Conservation (phyloP, 2,888 invertebrate genomes). For the Pseudococcus longispinus region DNA sequence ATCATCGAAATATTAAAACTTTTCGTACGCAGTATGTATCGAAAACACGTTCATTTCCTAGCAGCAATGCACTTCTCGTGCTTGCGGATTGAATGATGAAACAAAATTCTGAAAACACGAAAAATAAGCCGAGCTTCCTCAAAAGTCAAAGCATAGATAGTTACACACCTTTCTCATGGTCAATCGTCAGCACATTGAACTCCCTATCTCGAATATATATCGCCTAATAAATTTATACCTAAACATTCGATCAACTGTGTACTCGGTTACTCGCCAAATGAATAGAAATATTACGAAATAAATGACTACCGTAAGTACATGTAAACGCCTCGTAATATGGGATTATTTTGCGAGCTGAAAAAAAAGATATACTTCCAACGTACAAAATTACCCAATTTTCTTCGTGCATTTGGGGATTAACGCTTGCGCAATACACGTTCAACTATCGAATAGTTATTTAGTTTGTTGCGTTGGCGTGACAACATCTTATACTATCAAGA, state of each 20-base stretch:
- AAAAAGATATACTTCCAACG: not conserved
- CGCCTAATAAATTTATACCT: too few species aligned
- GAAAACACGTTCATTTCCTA: not conserved
- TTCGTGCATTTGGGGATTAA: not conserved
- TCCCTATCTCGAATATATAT: too few species aligned
- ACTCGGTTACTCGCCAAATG: too few species aligned
- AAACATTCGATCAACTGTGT: too few species aligned
- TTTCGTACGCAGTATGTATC: not conserved
- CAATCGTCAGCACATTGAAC: too few species aligned
- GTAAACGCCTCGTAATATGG: not conserved
- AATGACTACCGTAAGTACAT: too few species aligned
- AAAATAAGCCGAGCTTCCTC: too few species aligned
- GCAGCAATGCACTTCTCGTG: not conserved
- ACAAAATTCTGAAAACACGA: too few species aligned
- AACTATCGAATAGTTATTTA: constrained; percentile 29
- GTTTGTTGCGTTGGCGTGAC: constrained; percentile 26
- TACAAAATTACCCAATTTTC: constrained; percentile 11
- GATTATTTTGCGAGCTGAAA: not conserved
- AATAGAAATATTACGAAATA: too few species aligned
- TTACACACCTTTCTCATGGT: too few species aligned
- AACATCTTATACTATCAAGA: constrained; percentile 1
- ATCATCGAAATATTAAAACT: not conserved
- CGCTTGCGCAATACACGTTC: not conserved
- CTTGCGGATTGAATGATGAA: too few species aligned
- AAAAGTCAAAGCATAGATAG: too few species aligned